Conservation (phyloP, 2,113 vertebrate genomes). For the Aegithalos caudatus region DNA sequence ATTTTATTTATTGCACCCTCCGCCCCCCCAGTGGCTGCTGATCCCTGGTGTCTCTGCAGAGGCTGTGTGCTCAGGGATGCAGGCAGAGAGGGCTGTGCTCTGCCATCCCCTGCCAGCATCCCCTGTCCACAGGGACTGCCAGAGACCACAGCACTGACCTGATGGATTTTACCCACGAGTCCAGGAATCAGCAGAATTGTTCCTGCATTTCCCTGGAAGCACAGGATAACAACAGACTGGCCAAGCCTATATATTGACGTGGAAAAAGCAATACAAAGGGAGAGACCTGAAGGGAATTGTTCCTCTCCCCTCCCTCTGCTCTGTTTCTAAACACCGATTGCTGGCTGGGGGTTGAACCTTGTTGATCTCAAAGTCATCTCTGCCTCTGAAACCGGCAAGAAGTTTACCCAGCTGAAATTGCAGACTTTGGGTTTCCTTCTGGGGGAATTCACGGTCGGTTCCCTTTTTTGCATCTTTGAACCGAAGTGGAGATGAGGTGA, state of each 20-base stretch:
- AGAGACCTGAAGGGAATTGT: not conserved
- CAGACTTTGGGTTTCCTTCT: not conserved
- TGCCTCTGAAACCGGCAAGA: not conserved
- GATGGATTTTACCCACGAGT: not conserved
- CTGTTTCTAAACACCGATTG: not conserved
- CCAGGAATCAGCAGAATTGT: not conserved
- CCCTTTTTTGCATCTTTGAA: not conserved
- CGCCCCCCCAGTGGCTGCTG: not conserved
- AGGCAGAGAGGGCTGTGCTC: not conserved
- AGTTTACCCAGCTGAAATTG: not conserved
- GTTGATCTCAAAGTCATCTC: not conserved
- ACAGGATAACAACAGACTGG: not conserved
- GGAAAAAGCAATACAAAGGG: not conserved
- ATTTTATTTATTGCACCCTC: conserved; percentile 50
- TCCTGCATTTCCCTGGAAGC: not conserved
- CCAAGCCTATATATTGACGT: not conserved
- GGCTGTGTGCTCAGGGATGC: not conserved
- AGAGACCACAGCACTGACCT: not conserved
- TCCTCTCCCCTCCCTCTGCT: not conserved
- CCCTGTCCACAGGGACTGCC: not conserved
- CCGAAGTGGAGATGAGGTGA: not conserved
- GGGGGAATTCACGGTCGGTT: not conserved
- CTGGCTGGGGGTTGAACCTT: not conserved
- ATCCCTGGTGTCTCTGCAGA: not conserved
- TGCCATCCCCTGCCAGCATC: not conserved